Conservation (phyloP, 2,888 invertebrate genomes). For the Parnassius orleans region DNA sequence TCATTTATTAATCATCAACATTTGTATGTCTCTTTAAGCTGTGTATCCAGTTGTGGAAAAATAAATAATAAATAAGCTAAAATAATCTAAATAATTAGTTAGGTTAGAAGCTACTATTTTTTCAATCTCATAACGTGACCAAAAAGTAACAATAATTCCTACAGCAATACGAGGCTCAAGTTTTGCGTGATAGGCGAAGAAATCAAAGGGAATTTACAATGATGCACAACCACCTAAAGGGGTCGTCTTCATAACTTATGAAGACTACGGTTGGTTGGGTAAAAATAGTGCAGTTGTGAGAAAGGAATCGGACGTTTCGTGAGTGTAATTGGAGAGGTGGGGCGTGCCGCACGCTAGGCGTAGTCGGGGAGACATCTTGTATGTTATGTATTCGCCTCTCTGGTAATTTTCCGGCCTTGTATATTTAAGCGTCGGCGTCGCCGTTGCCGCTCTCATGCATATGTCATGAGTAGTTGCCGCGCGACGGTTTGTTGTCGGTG, state of each 20-base stretch:
- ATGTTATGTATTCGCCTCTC: constrained; percentile 26
- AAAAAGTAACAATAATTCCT: too few species aligned
- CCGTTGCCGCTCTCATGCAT: constrained; percentile 75
- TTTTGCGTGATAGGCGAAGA: constrained; percentile 48
- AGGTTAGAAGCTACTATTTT: too few species aligned
- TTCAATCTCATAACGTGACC: too few species aligned
- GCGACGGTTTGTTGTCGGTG: constrained; percentile 79
- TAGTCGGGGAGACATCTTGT: constrained; percentile 53
- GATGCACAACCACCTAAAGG: constrained; percentile 55
- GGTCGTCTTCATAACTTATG: constrained; percentile 69
- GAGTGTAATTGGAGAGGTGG: constrained; percentile 42
- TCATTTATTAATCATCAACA: too few species aligned
- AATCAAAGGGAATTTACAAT: constrained; percentile 61
- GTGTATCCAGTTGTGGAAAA: too few species aligned
- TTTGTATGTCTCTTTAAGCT: too few species aligned
- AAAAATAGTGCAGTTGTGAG: constrained; percentile 60
- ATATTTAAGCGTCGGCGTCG: constrained; percentile 71
- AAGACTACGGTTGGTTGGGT: constrained; percentile 52
- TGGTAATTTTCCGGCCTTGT: constrained; percentile 55
- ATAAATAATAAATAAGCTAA: too few species aligned
- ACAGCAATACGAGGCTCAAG: constrained; percentile 29
- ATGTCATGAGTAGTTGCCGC: constrained; percentile 79
- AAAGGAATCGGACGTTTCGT: constrained; percentile 64
- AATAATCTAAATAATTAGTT: too few species aligned
- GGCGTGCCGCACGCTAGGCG: constrained; percentile 63